Percentiles rank a stretch among this genome's conserved stretches.
These are phyloP conservation scores for Sialis fuliginosa DNA, from an alignment of 2,888 invertebrate species.

Conservation along the genomic window DNA sequence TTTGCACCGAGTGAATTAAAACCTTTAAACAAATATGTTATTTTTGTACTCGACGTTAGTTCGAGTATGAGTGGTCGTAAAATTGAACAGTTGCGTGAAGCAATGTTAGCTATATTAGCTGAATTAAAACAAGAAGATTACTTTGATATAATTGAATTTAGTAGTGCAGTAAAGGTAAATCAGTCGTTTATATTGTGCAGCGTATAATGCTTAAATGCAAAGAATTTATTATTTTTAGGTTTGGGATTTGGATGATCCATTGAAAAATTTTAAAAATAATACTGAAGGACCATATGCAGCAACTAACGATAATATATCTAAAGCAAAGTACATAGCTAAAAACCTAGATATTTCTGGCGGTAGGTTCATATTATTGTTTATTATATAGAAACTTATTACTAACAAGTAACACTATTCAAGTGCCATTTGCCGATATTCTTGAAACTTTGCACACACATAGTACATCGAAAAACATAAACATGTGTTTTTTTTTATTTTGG, in stretches of 20 bases:
- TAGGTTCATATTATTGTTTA: too few relatives aligned
- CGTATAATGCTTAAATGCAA: too few relatives aligned
- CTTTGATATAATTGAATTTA: slow-evolving; percentile 51
- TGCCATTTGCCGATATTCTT: too few relatives aligned
- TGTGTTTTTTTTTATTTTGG: too few relatives aligned
- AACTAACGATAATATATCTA: too few relatives aligned
- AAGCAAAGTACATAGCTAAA: too few relatives aligned
- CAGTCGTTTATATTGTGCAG: too few relatives aligned
- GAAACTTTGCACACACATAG: too few relatives aligned
- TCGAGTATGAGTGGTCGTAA: slow-evolving; percentile 56
- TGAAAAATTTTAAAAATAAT: slow-evolving; percentile 19
- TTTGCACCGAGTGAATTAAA: slow-evolving; percentile 43
- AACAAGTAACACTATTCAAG: too few relatives aligned
- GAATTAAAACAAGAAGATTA: slow-evolving; percentile 42
- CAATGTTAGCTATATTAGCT: slow-evolving; percentile 47
- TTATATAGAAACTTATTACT: too few relatives aligned
- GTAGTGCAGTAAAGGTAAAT: slow-evolving; percentile 28
- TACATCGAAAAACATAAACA: too few relatives aligned
- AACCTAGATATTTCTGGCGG: too few relatives aligned
- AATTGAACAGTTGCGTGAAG: slow-evolving; percentile 45
- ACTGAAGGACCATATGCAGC: slow-evolving; percentile 4
- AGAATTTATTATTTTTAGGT: slow-evolving; percentile 20
- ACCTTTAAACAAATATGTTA: slow-evolving; percentile 43
- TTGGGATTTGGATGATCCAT: slow-evolving; percentile 32
- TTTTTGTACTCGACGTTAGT: slow-evolving; percentile 61